Base-by-base conservation (phyloP, 1,140 invertebrate genomes). In the Pectinophora gossypiella region DNA sequence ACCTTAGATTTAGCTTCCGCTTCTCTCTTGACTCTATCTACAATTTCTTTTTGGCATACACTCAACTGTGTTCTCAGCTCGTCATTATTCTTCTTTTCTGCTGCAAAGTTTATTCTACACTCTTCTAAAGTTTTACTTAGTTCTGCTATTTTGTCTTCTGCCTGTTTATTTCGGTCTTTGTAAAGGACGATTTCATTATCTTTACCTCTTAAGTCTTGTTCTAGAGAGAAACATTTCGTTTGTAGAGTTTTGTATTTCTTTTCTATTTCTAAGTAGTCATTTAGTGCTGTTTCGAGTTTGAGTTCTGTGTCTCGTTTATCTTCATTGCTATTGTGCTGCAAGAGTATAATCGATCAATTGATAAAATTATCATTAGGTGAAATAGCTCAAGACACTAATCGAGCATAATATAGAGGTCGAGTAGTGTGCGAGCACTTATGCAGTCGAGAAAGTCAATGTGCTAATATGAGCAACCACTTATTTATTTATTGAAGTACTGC, bases 1-100 rank as follows among this genome's bases (percentile, higher is more conserved):
- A 82, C 81, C 59, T 87, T 87, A 2, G 78, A 65, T 53, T 87
- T 87, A 0, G 84, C 84, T 70, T 87, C 80, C 12, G 71, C 57
- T 59, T 87, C 80, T 46, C 54, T 77, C 48, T 76, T 85, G 7
- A 68, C 53, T 51, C 53, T 72, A 12, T 75, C 70, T 3, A 64
- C 54, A 46, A 55, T 71, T 44, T 85, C 73, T 55, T 82, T 85
- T 44, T 81, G 76, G 40, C 51, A 61, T 2, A 61, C 4, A 3
- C 43, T 45, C 20, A 85, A 40, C 52, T 85, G 73, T 22, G 48
- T 54, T 51, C 63, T 80, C 40, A 76, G 47, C 47, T 77, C 71
- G 32, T 78, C 76, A 44, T 69, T 72, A 27, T 54, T 72, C 47
- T 74, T 87, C 49, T 58, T 79, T 49, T 85, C 79, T 0, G 65